A percentile compares a stretch with the other conserved stretches of the same genome.
Conservation (phyloP, 1,140 invertebrate genomes). For the Heterodera schachtii region DNA sequence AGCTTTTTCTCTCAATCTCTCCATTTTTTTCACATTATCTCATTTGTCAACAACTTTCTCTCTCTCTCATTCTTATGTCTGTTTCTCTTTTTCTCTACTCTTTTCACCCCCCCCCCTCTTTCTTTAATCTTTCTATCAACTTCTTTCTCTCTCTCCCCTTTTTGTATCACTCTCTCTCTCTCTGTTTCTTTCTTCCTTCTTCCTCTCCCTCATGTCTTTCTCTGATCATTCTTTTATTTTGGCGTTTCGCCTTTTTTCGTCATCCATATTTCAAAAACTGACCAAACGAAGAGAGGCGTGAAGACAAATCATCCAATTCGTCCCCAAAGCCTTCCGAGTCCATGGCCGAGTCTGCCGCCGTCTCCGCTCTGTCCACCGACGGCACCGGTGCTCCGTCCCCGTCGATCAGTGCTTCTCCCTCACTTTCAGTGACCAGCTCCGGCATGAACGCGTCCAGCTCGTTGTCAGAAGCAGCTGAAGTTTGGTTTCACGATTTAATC, state of each 20-base stretch:
- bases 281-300: not conserved
- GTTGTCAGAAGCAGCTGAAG: conserved; percentile 33
- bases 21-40: no score
- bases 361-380: conserved; percentile 11
- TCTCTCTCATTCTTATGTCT: no score
- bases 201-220: not conserved
- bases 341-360: conserved; percentile 1
- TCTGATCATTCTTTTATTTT: not conserved
- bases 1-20: no score
- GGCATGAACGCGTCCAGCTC: conserved; percentile 45
- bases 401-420: not conserved
- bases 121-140: no score
- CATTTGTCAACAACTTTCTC: no score
- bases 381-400: not conserved
- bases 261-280: not conserved
- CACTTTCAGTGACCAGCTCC: not conserved
- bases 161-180: no score
- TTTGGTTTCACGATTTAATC: not conserved
- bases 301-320: conserved; percentile 14
- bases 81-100: no score
- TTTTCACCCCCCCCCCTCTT: no score
- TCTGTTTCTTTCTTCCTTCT: no score
- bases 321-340: not conserved
- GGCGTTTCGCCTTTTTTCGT: not conserved
- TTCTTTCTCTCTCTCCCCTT: no score